Percentiles rank a stretch among this genome's conserved stretches.
These are phyloP conservation scores for Astropecten irregularis DNA, from an alignment of 53 echinoderm and acorn worm genomes.

Conservation along the genomic window DNA sequence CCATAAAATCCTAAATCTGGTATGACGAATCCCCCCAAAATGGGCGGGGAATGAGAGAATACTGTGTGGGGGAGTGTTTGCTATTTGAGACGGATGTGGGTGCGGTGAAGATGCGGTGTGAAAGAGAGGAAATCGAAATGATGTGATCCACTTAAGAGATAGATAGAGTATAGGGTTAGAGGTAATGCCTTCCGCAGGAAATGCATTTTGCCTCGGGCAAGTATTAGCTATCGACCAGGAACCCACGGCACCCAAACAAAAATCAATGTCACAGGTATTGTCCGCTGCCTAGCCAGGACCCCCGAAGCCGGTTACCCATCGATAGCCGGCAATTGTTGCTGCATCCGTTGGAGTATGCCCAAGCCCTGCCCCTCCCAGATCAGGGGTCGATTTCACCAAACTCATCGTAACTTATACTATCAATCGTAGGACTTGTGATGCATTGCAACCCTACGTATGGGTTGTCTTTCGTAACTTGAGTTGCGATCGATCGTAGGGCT, in stretches of 20 bases:
- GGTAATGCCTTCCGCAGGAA: background rate
- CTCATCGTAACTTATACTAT: no score
- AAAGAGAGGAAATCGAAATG: background rate
- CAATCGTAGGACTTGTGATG: no score
- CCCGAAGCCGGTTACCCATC: background rate
- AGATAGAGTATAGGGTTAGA: background rate
- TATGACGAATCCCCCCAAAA: no score
- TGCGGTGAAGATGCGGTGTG: slow-evolving; percentile 16
- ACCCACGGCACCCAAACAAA: slow-evolving; percentile 31
- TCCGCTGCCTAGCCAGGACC: background rate
- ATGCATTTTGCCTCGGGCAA: background rate
- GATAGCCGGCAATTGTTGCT: background rate
- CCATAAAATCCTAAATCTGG: no score
- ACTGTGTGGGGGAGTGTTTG: background rate
- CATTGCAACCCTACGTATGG: no score
- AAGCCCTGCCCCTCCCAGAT: background rate
- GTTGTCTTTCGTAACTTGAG: no score
- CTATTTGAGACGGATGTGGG: background rate
- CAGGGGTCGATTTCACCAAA: no score
- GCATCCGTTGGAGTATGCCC: background rate
- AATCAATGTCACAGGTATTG: background rate
- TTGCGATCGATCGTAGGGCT: no score
- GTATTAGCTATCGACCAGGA: slow-evolving; percentile 18
- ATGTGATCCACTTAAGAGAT: background rate
- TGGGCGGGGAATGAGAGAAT: background rate